These are phyloP conservation scores for Bombycilla garrulus DNA, from an alignment of 2,113 vertebrate genomes.

Conservation along the genomic window DNA sequence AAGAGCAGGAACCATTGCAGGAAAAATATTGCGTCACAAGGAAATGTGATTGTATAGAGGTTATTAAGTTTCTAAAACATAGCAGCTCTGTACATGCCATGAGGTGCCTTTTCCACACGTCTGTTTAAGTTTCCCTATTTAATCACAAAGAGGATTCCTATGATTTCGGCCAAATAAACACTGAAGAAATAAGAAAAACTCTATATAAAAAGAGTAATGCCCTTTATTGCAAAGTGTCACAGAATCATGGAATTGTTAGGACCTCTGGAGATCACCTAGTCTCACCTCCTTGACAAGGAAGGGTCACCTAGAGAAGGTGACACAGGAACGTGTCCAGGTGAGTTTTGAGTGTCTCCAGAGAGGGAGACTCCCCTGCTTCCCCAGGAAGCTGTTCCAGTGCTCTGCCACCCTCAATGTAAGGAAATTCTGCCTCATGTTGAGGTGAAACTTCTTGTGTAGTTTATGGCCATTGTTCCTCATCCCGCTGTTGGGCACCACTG, in stretches of 20 bases:
- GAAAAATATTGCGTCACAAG: neutral
- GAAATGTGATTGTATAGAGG: neutral
- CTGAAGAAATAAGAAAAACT: neutral
- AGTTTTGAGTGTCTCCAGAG: neutral
- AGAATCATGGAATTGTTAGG: neutral
- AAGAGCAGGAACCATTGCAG: neutral
- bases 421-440: rapidly evolving
- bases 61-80: neutral
- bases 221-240: neutral
- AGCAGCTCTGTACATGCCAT: neutral
- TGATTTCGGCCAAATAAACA: neutral
- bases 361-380: neutral
- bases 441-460: neutral
- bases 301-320: neutral
- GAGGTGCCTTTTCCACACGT: neutral
- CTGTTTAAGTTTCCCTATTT: neutral
- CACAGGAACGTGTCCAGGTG: rapidly evolving
- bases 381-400: neutral
- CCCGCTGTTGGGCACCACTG: rapidly evolving
- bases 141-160: neutral
- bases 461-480: rapidly evolving
- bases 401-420: neutral
- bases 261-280: neutral
- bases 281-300: neutral
- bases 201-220: neutral